These are phyloP conservation scores for Trachemys scripta DNA, from an alignment of 2,113 vertebrate species.

Conservation along the genomic window DNA sequence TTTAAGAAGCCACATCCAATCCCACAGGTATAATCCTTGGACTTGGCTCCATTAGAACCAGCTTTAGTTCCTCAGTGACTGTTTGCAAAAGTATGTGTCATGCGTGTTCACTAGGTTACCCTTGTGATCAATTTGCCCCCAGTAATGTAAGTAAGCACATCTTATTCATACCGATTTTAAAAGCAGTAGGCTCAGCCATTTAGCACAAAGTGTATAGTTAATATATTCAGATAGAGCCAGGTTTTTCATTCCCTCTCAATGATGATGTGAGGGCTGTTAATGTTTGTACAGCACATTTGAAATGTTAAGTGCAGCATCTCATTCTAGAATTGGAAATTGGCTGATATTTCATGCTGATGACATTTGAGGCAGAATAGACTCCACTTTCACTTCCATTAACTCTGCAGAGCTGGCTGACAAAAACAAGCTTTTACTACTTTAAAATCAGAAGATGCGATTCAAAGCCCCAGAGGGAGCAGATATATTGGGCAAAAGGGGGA, in stretches of 20 bases:
- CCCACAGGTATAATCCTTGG: fast-evolving
- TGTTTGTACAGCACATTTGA: neutral
- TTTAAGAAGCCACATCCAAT: neutral
- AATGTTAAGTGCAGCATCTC: neutral
- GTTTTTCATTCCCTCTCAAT: neutral
- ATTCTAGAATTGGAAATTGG: neutral
- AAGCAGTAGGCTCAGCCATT: neutral
- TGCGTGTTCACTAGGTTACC: neutral
- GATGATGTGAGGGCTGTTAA: neutral
- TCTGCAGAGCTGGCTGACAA: neutral
- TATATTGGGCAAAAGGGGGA: constrained; percentile 27
- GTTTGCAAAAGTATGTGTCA: neutral
- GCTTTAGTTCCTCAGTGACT: neutral
- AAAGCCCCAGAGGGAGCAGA: neutral
- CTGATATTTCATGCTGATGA: neutral
- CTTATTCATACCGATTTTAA: neutral
- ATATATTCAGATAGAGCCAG: neutral
- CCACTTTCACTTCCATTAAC: neutral
- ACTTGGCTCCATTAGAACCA: neutral
- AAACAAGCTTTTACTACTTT: neutral
- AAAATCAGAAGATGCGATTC: neutral
- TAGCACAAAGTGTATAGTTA: fast-evolving
- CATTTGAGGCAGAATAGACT: neutral
- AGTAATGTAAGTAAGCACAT: neutral
- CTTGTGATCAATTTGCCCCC: neutral